Evolutionary conservation across 1,140 invertebrate genomes (phyloP).

Genomic region (Diabrotica virgifera): DNA sequence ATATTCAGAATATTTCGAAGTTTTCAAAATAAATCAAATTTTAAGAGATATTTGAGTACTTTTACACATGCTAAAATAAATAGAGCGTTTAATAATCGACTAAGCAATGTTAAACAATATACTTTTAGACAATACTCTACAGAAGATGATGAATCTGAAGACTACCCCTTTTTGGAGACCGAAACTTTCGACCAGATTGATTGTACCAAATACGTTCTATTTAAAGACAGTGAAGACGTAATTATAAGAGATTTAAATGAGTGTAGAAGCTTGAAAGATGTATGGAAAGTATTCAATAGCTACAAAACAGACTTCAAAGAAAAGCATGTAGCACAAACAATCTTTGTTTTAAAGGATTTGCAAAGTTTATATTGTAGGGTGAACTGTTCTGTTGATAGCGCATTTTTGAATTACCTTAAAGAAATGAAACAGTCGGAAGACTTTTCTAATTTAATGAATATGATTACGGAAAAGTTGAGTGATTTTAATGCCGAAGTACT

Average conservation of each 20-base stretch:
- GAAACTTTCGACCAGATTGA: slow-evolving; percentile 12
- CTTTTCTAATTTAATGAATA: slow-evolving; percentile 31
- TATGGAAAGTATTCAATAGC: slow-evolving; percentile 34
- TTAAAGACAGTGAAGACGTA: slow-evolving; percentile 31
- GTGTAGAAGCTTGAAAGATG: slow-evolving; percentile 37
- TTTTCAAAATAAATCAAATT: slow-evolving; percentile 4
- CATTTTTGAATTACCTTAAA: slow-evolving; percentile 27
- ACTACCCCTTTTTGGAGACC: slow-evolving; percentile 9
- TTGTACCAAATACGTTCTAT: slow-evolving; percentile 28
- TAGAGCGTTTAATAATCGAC: neutral
- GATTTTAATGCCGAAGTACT: slow-evolving; percentile 32
- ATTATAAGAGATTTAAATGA: slow-evolving; percentile 30
- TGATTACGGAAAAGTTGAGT: slow-evolving; percentile 24
- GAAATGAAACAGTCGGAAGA: slow-evolving; percentile 28
- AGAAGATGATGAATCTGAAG: slow-evolving; percentile 6
- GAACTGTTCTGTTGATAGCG: slow-evolving; percentile 22
- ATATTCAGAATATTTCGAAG: neutral
- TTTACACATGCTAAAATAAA: slow-evolving; percentile 4
- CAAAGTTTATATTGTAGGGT: slow-evolving; percentile 36
- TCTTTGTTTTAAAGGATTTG: slow-evolving; percentile 41
- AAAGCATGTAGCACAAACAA: slow-evolving; percentile 34
- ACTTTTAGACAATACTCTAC: neutral
- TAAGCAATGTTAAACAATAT: neutral
- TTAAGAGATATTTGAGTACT: neutral
- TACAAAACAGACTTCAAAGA: slow-evolving; percentile 27